Conservation (phyloP, 2,888 invertebrate species). For the Ptilodon capucinus region DNA sequence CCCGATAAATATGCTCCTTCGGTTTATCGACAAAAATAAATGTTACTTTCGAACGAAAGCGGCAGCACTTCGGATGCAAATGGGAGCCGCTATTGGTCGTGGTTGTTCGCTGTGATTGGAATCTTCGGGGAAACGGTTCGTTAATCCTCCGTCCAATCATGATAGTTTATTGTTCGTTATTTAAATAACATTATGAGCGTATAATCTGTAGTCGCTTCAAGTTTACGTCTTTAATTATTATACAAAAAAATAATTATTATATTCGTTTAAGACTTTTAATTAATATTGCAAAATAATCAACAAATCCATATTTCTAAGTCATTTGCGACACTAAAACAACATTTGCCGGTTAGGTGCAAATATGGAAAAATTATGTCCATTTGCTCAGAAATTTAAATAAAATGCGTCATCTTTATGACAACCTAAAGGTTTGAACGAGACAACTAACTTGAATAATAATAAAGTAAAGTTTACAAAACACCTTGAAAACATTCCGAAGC, state of each 20-base stretch:
- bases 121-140: conserved; percentile 3
- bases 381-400: neutral
- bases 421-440: neutral
- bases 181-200: neutral
- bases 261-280: too few relatives aligned
- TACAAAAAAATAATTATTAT: too few relatives aligned
- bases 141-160: neutral
- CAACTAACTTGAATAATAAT: neutral
- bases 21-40: conserved; percentile 22
- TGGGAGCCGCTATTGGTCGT: conserved; percentile 21
- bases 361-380: neutral
- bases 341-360: too few relatives aligned
- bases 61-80: conserved; percentile 18
- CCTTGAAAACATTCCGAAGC: neutral
- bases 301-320: too few relatives aligned
- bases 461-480: neutral
- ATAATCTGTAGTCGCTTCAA: too few relatives aligned
- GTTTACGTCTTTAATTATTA: too few relatives aligned
- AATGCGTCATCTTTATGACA: neutral
- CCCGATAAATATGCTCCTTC: conserved; percentile 8
- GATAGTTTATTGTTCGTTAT: neutral
- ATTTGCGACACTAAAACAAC: too few relatives aligned
- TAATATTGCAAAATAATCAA: too few relatives aligned
- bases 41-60: conserved; percentile 14
- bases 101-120: conserved; percentile 22